Base-by-base conservation (phyloP, 2,113 vertebrate species). In the Sisor rabdophorus region DNA sequence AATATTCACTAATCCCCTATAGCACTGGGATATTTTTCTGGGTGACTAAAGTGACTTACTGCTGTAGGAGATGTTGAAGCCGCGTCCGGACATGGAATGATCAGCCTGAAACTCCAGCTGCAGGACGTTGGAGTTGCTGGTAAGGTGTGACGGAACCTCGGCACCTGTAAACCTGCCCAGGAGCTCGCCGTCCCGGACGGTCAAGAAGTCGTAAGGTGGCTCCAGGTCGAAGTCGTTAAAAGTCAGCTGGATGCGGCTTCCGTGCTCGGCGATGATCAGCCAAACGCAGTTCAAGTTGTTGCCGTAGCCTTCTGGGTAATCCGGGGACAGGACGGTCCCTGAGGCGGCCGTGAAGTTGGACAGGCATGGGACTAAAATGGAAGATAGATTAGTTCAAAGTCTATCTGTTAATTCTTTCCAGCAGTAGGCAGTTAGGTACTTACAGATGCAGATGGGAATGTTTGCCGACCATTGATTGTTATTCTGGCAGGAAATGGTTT, bases 381-480 rank as follows among this genome's bases (percentile, higher is more conserved):
- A 30, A 83, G 79, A 73, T 0, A n/a, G 30, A 61, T 78, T 24
- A 75, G 9, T 74, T 74, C 40, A 7, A 44, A 44, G 32, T 36
- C 28, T n/a, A n/a, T 16, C 12, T 7, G 3, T 47, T 22, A 22
- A 22, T 2, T 67, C 8, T 11, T 19, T 50, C 2, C 28, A 28
- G 44, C 1, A 19, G 15, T 11, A 30, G 32, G 47, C 13, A n/a
- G 2, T 2, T 3, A 36, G 8, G 71, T 89, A 95, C 97, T 94
- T 91, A 99, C 97, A 99, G 88, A 98, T 98, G 90, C 97, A 99
- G 86, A 98, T 98, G 79, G 96, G 96, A 90, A 99, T 97, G 89
- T 98, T 99, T 91, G 97, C 97, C 79, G 97, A 99, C 96, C 96
- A 99, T 87, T 99, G 97, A 88, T 98, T 98, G 91, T 98, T 98